Conservation (phyloP, 2,113 vertebrate genomes). For the Nannobrachium achirus region DNA sequence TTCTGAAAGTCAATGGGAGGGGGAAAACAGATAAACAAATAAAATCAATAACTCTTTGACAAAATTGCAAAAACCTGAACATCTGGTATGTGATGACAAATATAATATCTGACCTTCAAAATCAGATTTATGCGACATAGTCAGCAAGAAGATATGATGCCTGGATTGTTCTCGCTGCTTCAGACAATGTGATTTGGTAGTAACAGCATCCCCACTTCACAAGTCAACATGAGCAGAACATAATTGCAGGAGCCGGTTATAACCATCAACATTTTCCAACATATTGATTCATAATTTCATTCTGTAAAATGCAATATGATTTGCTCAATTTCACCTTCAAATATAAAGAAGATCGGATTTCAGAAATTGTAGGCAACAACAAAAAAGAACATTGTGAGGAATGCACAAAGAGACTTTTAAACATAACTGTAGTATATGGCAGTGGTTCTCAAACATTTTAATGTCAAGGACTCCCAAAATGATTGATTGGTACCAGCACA, state of each 20-base stretch:
- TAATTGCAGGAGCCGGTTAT: constrained; percentile 68
- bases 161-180: constrained; percentile 76
- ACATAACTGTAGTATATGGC: too few species aligned
- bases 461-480: too few species aligned
- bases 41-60: constrained; percentile 64
- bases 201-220: constrained; percentile 77
- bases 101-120: constrained; percentile 80
- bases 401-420: constrained; percentile 18
- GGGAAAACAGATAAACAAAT: constrained; percentile 67
- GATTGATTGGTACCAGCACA: too few species aligned
- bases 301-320: constrained; percentile 62
- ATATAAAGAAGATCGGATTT: constrained; percentile 63
- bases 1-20: constrained; percentile 56
- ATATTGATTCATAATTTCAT: constrained; percentile 78
- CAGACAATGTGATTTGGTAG: constrained; percentile 81
- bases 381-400: constrained; percentile 41
- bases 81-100: constrained; percentile 87
- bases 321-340: constrained; percentile 71
- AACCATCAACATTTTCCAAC: constrained; percentile 64
- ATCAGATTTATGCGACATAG: constrained; percentile 76
- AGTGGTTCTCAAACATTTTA: too few species aligned
- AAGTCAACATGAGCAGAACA: constrained; percentile 70
- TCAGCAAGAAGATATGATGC: constrained; percentile 82
- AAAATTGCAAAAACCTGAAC: constrained; percentile 78
- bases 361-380: constrained; percentile 48